A percentile compares a stretch with the other conserved stretches of the same genome.
Conservation (phyloP, 1,140 invertebrate genomes). For the Rhynchophorus ferrugineus region DNA sequence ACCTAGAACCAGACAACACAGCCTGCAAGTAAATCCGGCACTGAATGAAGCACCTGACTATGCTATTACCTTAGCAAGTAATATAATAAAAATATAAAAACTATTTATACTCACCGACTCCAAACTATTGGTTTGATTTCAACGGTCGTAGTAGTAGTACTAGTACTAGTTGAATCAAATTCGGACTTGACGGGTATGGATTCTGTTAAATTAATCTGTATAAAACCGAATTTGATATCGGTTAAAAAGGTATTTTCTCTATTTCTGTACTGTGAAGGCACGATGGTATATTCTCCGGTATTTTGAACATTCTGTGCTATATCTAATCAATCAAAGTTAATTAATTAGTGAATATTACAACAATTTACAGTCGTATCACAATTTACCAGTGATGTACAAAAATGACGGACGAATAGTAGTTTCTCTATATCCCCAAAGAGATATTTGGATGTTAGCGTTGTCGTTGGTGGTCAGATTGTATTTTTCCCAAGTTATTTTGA, state of each 20-base stretch:
- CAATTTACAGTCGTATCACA: constrained; percentile 9
- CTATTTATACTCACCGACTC: constrained; percentile 49
- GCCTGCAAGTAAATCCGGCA: no score
- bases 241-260: constrained; percentile 58
- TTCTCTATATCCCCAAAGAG: constrained; percentile 81
- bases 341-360: constrained; percentile 30
- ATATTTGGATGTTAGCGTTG: constrained; percentile 68
- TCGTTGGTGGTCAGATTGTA: constrained; percentile 77
- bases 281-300: constrained; percentile 34
- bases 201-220: constrained; percentile 83
- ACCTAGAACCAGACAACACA: no score
- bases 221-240: constrained; percentile 80
- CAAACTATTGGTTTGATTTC: constrained; percentile 73
- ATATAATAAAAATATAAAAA: no score
- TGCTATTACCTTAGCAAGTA: no score
- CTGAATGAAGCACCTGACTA: no score
- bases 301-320: constrained; percentile 31
- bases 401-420: constrained; percentile 64
- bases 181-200: constrained; percentile 81
- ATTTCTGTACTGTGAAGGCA: constrained; percentile 47
- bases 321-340: no score
- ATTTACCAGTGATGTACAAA: constrained; percentile 46
- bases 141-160: constrained; percentile 46
- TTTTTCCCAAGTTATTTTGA: constrained; percentile 73
- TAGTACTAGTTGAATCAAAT: constrained; percentile 50